Percentiles rank a stretch among this genome's conserved stretches.
Evolutionary conservation across 2,888 invertebrate species (phyloP).

Genomic region (Lasioglossum zephyrum): DNA sequence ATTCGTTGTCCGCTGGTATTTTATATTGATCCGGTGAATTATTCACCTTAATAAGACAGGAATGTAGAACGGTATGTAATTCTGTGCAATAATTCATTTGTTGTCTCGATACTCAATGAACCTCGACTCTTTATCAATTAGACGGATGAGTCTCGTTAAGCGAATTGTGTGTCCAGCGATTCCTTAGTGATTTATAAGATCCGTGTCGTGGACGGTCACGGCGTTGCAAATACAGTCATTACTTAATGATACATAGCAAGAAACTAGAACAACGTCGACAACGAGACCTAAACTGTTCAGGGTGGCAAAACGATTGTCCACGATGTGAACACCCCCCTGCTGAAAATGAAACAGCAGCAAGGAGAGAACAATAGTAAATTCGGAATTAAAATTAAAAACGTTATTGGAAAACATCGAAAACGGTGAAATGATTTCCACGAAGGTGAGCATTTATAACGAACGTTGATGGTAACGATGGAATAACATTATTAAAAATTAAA

Average conservation of each 20-base stretch:
- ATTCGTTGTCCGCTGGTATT: neutral
- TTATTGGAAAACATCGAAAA: neutral
- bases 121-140: conserved; percentile 34
- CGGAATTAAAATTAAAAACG: neutral
- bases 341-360: conserved; percentile 5
- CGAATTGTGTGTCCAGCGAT: conserved; percentile 9
- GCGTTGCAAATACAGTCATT: conserved; percentile 34
- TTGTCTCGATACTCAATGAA: neutral
- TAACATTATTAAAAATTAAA: too few species aligned
- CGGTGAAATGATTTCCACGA: neutral
- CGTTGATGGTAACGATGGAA: too few species aligned
- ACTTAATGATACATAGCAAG: conserved; percentile 58
- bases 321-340: conserved; percentile 29
- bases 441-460: too few species aligned
- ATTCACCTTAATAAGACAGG: neutral
- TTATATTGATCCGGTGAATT: neutral
- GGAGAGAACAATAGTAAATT: too few species aligned
- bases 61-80: neutral
- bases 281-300: conserved; percentile 1
- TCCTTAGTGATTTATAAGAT: conserved; percentile 51
- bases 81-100: neutral
- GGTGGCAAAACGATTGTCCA: conserved; percentile 4
- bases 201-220: conserved; percentile 21
- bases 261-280: conserved; percentile 44
- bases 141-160: conserved; percentile 31